Percentiles rank a stretch among this genome's conserved stretches.
These are phyloP conservation scores for Tragelaphus buxtoni DNA, from an alignment of 2,113 vertebrate species.

Conservation along the genomic window DNA sequence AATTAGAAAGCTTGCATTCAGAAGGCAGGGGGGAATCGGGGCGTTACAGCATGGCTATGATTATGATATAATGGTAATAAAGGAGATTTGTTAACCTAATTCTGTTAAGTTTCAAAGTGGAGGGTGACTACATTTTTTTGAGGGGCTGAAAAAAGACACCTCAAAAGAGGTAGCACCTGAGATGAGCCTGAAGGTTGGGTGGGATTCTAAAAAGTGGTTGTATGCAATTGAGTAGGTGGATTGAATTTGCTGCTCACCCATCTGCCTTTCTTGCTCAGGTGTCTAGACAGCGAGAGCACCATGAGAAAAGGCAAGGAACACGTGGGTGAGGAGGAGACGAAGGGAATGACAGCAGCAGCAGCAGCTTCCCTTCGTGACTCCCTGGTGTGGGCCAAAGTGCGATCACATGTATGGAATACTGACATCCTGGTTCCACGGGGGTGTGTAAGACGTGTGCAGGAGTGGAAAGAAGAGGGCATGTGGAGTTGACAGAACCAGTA, in stretches of 20 bases:
- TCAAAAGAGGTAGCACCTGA: background rate
- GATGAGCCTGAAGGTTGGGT: background rate
- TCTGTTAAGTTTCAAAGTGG: background rate
- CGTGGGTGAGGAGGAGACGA: background rate
- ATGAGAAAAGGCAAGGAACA: background rate
- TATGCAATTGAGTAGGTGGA: background rate
- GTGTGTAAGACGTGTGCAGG: no score
- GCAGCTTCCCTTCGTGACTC: background rate
- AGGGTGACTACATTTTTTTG: background rate
- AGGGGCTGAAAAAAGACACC: background rate
- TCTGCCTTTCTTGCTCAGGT: background rate
- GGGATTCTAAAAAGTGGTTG: background rate
- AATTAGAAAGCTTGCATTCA: background rate
- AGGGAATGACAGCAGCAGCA: background rate
- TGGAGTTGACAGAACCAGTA: background rate
- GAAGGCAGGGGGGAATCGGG: background rate
- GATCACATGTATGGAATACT: fast-evolving
- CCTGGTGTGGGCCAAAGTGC: no score
- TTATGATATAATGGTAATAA: background rate
- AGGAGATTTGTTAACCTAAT: background rate
- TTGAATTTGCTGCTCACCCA: background rate
- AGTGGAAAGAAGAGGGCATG: background rate
- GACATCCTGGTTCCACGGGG: background rate
- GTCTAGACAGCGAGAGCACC: background rate
- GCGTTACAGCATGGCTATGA: background rate